phyloP scores from a whole-genome alignment of 2,797 vertebrate species.

The Lagodon rhomboides region DNA sequence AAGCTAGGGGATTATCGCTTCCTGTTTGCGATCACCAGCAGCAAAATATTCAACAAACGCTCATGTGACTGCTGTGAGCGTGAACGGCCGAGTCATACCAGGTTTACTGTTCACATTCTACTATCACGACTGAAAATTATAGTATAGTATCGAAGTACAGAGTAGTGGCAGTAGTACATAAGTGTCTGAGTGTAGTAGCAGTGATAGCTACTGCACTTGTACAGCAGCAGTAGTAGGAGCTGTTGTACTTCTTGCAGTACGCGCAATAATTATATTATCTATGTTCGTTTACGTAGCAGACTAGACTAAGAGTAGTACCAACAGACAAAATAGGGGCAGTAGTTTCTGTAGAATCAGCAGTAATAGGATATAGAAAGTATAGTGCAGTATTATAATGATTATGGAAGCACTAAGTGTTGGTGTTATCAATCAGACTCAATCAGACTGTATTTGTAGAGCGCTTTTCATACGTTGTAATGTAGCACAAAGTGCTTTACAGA shows the following conservation, averaged over 20 bases:
- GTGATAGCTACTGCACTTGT: not conserved
- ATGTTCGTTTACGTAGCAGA: not conserved
- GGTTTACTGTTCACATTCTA: not conserved
- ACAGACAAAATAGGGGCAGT: not conserved
- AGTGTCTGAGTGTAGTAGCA: too few species aligned
- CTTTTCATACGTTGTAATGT: too few species aligned
- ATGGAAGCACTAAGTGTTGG: not conserved
- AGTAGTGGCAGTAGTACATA: not conserved
- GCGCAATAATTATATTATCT: rapidly evolving
- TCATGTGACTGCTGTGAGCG: constrained; percentile 4
- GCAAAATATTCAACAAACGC: constrained; percentile 6
- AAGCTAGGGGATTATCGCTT: not conserved
- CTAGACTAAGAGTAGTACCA: not conserved
- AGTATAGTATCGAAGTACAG: not conserved
- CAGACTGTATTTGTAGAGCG: too few species aligned
- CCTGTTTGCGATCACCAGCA: constrained; percentile 11
- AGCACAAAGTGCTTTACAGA: too few species aligned
- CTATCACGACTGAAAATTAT: not conserved
- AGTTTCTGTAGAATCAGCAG: too few species aligned
- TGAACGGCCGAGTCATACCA: not conserved
- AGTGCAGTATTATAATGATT: not conserved
- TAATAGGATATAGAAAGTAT: not conserved
- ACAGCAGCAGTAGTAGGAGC: not conserved
- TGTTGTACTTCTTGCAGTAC: not conserved
- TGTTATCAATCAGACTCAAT: too few species aligned